Percentiles rank a stretch among this genome's conserved stretches.
These are phyloP conservation scores for Esox niger DNA, from an alignment of 2,113 vertebrate genomes.

Conservation along the genomic window DNA sequence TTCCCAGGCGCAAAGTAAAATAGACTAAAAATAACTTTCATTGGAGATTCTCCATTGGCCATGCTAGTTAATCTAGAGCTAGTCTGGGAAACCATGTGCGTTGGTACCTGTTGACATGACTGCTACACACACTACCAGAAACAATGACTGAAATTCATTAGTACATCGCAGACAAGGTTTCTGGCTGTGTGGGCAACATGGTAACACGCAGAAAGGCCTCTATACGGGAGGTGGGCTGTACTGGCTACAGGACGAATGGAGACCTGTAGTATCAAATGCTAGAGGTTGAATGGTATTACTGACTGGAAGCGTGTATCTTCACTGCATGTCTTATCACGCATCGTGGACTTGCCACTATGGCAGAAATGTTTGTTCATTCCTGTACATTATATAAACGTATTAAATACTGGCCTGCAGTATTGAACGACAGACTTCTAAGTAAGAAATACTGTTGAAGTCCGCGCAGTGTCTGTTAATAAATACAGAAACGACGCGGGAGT, in stretches of 20 bases:
- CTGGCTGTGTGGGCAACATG: conserved; percentile 66
- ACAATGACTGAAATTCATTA: conserved; percentile 79
- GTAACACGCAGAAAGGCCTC: background rate
- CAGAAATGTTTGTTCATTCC: too few relatives aligned
- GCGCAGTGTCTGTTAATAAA: too few relatives aligned
- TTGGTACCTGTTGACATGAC: conserved; percentile 18
- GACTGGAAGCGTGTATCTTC: too few relatives aligned
- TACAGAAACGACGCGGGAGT: too few relatives aligned
- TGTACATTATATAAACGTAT: too few relatives aligned
- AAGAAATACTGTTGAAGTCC: too few relatives aligned
- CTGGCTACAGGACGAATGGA: background rate
- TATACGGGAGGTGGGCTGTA: conserved; percentile 12
- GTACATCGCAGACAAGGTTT: conserved; percentile 76
- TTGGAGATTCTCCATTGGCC: too few relatives aligned
- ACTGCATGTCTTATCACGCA: conserved; percentile 3
- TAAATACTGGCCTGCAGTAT: too few relatives aligned
- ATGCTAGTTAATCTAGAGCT: background rate
- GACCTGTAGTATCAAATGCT: background rate
- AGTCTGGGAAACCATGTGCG: background rate
- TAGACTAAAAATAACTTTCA: too few relatives aligned
- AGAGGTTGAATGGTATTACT: too few relatives aligned
- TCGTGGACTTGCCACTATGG: background rate
- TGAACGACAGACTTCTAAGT: too few relatives aligned
- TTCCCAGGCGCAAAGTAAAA: too few relatives aligned
- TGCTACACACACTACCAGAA: conserved; percentile 78